Evolutionary conservation across 2,888 invertebrate species (phyloP).

Genomic region (Myathropa florea): DNA sequence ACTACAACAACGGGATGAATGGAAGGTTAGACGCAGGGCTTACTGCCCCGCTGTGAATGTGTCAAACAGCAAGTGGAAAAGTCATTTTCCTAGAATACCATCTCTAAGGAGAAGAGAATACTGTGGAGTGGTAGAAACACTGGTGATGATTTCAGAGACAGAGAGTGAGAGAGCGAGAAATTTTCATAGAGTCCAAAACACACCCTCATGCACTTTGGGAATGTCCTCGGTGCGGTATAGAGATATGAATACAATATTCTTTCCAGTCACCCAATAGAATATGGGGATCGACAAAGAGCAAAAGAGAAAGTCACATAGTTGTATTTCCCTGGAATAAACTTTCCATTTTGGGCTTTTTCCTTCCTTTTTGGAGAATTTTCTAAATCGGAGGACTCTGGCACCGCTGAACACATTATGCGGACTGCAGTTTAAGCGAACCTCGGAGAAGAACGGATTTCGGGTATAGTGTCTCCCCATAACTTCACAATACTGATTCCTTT

Average conservation of each 20-base stretch:
- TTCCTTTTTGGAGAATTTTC: conserved; percentile 73
- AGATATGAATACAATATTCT: neutral
- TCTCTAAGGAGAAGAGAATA: conserved; percentile 34
- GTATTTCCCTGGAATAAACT: conserved; percentile 47
- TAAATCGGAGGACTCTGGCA: conserved; percentile 78
- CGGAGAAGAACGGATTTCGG: conserved; percentile 81
- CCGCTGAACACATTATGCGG: conserved; percentile 76
- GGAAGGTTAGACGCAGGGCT: conserved; percentile 27
- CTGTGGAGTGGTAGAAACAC: neutral
- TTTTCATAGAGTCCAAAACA: conserved; percentile 23
- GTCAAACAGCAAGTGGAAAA: conserved; percentile 32
- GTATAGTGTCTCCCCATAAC: conserved; percentile 72
- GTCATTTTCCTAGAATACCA: conserved; percentile 46
- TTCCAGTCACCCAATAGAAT: conserved; percentile 5
- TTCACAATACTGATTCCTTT: conserved; percentile 57
- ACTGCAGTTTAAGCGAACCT: conserved; percentile 81
- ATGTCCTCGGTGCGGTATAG: conserved; percentile 28
- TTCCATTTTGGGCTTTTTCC: neutral
- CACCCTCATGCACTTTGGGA: conserved; percentile 59
- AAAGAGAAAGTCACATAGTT: conserved; percentile 4
- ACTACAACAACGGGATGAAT: conserved; percentile 36
- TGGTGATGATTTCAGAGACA: neutral
- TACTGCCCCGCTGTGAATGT: conserved; percentile 25
- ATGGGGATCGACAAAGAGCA: conserved; percentile 10
- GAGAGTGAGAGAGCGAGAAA: neutral